phyloP scores from a whole-genome alignment of 2,797 vertebrate genomes.

The Cirrhinus molitorella region DNA sequence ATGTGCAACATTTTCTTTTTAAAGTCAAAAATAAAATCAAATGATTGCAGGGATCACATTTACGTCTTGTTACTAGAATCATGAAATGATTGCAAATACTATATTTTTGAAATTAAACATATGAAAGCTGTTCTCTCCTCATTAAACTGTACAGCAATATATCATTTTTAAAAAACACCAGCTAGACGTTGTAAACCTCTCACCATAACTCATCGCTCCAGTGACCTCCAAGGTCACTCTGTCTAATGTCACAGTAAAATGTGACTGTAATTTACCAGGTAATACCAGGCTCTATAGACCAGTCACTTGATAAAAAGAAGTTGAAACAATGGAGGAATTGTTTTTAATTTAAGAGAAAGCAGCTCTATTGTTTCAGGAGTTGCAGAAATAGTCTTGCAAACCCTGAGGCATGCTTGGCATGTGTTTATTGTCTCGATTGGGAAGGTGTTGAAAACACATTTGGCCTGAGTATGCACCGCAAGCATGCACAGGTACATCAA shows the following conservation, averaged over 20 bases:
- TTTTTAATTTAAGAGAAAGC: neutral
- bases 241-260: neutral
- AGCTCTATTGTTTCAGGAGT: neutral
- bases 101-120: neutral
- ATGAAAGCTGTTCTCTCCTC: too few species aligned
- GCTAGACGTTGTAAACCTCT: neutral
- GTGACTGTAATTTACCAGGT: neutral
- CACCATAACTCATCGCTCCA: neutral
- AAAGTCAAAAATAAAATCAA: neutral
- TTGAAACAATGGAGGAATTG: conserved; percentile 14
- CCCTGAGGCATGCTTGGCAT: neutral
- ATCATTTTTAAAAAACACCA: neutral
- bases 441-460: neutral
- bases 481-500: neutral
- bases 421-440: neutral
- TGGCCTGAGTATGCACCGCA: neutral
- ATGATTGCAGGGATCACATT: neutral
- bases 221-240: neutral
- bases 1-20: neutral
- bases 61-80: neutral
- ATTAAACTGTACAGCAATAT: neutral
- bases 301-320: conserved; percentile 15
- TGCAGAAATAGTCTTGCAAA: neutral
- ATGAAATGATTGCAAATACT: neutral
- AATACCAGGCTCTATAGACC: conserved; percentile 1